Percentiles rank a stretch among this genome's conserved stretches.
These are phyloP conservation scores for Ricordea florida DNA, from an alignment of 92 coral and sea anemone species.

Conservation along the genomic window DNA sequence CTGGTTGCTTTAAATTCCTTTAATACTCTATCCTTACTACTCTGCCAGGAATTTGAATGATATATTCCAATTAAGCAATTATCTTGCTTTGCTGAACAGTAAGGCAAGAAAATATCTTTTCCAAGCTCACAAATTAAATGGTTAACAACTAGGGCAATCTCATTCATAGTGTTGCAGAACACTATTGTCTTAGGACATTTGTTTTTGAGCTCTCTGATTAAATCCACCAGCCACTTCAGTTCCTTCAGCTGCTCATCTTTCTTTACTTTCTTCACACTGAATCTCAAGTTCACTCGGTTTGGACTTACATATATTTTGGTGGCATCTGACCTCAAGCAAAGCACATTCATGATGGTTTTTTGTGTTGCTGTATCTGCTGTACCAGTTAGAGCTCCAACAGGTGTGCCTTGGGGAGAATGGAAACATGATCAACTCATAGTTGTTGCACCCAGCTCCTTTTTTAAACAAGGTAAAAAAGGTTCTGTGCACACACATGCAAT, in stretches of 20 bases:
- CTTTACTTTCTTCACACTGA: background rate
- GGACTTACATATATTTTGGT: background rate
- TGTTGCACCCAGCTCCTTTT: no score
- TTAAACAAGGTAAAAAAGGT: no score
- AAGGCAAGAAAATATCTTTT: background rate
- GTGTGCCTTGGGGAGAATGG: background rate
- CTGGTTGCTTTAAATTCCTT: background rate
- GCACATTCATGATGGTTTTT: background rate
- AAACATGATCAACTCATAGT: no score
- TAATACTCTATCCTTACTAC: background rate
- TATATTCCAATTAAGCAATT: background rate
- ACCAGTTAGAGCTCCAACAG: background rate
- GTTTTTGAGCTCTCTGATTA: background rate
- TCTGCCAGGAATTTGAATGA: background rate
- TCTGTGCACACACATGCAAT: background rate
- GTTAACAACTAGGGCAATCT: background rate
- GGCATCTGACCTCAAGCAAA: background rate
- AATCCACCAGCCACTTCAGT: background rate
- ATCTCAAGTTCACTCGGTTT: background rate
- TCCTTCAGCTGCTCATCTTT: background rate
- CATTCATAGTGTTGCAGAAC: background rate
- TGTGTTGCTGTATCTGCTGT: background rate
- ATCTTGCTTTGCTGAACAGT: background rate
- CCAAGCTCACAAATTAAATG: background rate
- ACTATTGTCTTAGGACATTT: background rate